Percentiles rank a stretch among this genome's conserved stretches.
These are phyloP conservation scores for Oscheius sp. DNA, from an alignment of 2,888 invertebrate species.

Conservation along the genomic window DNA sequence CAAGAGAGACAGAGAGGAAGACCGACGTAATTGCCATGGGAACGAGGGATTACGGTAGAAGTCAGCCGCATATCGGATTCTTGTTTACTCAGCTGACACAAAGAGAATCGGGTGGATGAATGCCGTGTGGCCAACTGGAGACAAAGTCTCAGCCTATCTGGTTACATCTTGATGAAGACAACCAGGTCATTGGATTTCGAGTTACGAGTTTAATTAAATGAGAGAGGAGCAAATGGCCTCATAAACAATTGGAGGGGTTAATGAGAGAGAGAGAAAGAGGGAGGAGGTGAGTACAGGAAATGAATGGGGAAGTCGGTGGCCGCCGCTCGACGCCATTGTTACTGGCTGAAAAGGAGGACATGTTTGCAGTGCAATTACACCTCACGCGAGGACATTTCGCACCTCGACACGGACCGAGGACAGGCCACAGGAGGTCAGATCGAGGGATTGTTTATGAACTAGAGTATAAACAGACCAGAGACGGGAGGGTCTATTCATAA, in stretches of 20 bases:
- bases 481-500: no score
- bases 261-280: not conserved
- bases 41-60: not conserved
- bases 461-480: no score
- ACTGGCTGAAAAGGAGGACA: constrained; percentile 30
- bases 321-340: constrained; percentile 16
- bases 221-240: no score
- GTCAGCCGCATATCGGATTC: constrained; percentile 24
- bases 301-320: constrained; percentile 7
- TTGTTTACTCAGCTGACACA: constrained; percentile 30
- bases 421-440: not conserved
- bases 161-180: constrained; percentile 3
- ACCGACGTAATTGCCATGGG: not conserved
- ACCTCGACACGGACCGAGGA: not conserved
- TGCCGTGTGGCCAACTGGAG: constrained; percentile 24
- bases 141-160: constrained; percentile 19
- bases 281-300: not conserved
- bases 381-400: constrained; percentile 32
- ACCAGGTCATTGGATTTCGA: no score
- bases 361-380: constrained; percentile 33
- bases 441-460: not conserved
- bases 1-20: not conserved
- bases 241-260: not conserved
- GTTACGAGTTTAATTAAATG: no score
- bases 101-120: constrained; percentile 30